A percentile compares a stretch with the other conserved stretches of the same genome.
Conservation (phyloP, 2,888 invertebrate genomes). For the Meiosimyza platycephala region DNA sequence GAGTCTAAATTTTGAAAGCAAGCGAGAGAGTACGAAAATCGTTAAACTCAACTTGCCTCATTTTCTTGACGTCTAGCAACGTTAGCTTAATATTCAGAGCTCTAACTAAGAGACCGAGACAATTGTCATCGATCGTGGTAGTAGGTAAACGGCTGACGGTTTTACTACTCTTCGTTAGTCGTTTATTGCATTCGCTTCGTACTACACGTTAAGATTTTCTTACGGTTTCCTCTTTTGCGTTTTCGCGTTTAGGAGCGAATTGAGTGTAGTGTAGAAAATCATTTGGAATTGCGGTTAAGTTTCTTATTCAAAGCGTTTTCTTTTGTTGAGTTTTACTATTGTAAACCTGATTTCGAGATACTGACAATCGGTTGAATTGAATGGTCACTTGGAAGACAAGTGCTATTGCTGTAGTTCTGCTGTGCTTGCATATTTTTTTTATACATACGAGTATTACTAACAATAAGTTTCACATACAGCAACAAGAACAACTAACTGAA, state of each 20-base stretch:
- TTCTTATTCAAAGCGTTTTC: background rate
- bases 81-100: constrained; percentile 16
- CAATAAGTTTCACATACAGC: background rate
- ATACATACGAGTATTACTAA: background rate
- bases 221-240: background rate
- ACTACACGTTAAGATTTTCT: constrained; percentile 1
- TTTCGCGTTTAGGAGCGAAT: no score
- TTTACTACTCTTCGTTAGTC: constrained; percentile 22
- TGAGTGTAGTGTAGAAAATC: no score
- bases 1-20: background rate
- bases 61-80: background rate
- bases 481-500: constrained; percentile 12
- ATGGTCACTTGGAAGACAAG: background rate
- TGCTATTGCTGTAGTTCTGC: constrained; percentile 2
- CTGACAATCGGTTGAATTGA: background rate
- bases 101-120: constrained; percentile 8
- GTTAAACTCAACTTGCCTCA: background rate
- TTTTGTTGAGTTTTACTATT: constrained; percentile 5
- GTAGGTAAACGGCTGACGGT: background rate
- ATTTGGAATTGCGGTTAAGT: no score
- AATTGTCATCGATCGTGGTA: constrained; percentile 8
- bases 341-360: background rate
- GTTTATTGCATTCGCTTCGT: constrained; percentile 9
- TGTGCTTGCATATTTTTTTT: constrained; percentile 2
- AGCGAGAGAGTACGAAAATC: constrained; percentile 3